Percentiles rank a stretch among this genome's conserved stretches.
Evolutionary conservation across 2,113 vertebrate species (phyloP).

Genomic region (Colistium nudipinnis): DNA sequence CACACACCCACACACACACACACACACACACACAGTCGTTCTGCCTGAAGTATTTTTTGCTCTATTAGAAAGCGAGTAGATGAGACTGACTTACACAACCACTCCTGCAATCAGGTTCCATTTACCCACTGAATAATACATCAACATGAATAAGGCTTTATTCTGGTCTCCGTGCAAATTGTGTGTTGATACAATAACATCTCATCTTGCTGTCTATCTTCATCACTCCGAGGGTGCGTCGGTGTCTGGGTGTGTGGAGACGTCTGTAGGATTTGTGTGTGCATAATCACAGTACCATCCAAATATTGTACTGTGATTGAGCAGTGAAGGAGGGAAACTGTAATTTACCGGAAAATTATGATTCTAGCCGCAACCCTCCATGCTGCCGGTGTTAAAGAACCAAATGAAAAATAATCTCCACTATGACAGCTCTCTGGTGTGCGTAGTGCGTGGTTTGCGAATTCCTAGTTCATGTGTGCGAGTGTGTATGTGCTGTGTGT

Average conservation of each 20-base stretch:
- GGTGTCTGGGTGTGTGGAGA: slow-evolving; percentile 38
- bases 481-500: slow-evolving; percentile 18
- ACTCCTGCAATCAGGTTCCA: slow-evolving; percentile 46
- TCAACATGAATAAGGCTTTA: slow-evolving; percentile 67
- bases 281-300: slow-evolving; percentile 62
- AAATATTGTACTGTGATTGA: slow-evolving; percentile 74
- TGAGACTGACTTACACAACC: slow-evolving; percentile 43
- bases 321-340: slow-evolving; percentile 60
- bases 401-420: slow-evolving; percentile 45
- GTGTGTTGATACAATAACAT: slow-evolving; percentile 73
- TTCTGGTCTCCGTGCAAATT: slow-evolving; percentile 65
- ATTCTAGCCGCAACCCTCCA: slow-evolving; percentile 52
- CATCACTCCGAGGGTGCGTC: slow-evolving; percentile 55
- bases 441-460: not conserved
- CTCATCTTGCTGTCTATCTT: slow-evolving; percentile 75
- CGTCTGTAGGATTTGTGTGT: slow-evolving; percentile 48
- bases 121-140: slow-evolving; percentile 55
- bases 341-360: slow-evolving; percentile 68
- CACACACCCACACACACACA: slow-evolving; percentile 6
- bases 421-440: slow-evolving; percentile 27
- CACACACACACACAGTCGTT: slow-evolving; percentile 9
- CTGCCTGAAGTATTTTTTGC: slow-evolving; percentile 17
- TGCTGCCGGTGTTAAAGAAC: slow-evolving; percentile 50
- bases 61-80: slow-evolving; percentile 14
- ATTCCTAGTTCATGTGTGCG: too few species aligned